A percentile compares a stretch with the other conserved stretches of the same genome.
phyloP scores from a whole-genome alignment of 2,888 invertebrate genomes.

The Sthenelais limicola region DNA sequence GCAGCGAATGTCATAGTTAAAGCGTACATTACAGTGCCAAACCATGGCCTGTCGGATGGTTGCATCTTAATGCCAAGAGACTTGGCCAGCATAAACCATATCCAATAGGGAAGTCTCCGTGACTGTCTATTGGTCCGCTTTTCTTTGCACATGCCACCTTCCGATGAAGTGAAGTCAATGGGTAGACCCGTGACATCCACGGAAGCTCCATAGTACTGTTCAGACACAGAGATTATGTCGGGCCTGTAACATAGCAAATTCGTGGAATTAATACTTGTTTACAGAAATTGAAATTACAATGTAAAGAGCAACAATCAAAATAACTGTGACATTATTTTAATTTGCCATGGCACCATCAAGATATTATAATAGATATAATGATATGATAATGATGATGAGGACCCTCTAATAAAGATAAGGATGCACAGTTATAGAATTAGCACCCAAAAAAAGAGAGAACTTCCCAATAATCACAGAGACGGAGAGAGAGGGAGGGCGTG shows the following conservation, averaged over 20 bases:
- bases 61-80: slow-evolving; percentile 65
- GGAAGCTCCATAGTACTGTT: slow-evolving; percentile 33
- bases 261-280: no score
- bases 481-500: no score
- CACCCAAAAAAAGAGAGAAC: no score
- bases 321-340: no score
- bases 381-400: no score
- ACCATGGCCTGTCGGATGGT: slow-evolving; percentile 57
- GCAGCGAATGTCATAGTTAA: slow-evolving; percentile 63
- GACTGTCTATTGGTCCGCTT: slow-evolving; percentile 55
- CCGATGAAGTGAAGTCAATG: background rate
- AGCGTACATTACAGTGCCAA: slow-evolving; percentile 65
- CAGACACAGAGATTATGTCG: slow-evolving; percentile 20
- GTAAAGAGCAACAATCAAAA: no score
- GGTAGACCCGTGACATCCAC: slow-evolving; percentile 27
- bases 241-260: slow-evolving; percentile 8
- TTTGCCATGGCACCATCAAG: no score
- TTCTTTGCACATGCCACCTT: slow-evolving; percentile 6
- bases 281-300: no score
- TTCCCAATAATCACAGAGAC: no score
- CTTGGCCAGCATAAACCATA: slow-evolving; percentile 67
- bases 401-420: no score
- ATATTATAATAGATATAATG: no score
- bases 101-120: slow-evolving; percentile 65
- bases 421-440: no score